Evolutionary conservation across 2,888 invertebrate species (phyloP).

Genomic region (Dolomedes plantarius): DNA sequence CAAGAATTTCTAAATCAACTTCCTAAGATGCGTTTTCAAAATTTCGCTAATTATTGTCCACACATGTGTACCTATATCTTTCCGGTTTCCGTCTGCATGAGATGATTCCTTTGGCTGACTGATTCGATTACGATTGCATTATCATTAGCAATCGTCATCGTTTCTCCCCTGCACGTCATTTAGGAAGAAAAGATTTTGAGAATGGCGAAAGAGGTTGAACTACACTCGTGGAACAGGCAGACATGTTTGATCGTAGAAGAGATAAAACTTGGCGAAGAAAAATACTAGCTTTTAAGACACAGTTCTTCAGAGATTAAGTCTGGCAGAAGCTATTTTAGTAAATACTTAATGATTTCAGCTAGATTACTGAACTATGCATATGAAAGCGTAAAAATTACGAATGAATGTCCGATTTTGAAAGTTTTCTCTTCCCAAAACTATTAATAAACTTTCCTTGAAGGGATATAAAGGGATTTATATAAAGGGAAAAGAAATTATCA

Average conservation of each 20-base stretch:
- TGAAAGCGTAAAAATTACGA: no score
- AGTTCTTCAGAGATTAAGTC: no score
- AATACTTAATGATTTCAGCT: no score
- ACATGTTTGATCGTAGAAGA: conserved; percentile 35
- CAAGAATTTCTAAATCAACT: conserved; percentile 54
- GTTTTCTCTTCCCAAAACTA: no score
- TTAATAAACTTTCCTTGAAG: no score
- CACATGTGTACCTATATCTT: conserved; percentile 41
- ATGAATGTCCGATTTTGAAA: no score
- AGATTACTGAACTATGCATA: no score
- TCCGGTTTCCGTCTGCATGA: conserved; percentile 64
- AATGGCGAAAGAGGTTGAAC: not conserved
- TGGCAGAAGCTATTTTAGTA: no score
- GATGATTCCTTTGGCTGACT: conserved; percentile 52
- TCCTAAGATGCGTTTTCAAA: conserved; percentile 48
- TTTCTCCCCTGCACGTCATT: conserved; percentile 62
- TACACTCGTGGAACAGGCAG: not conserved
- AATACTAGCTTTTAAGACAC: no score
- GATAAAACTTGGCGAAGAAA: no score
- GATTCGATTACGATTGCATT: conserved; percentile 71
- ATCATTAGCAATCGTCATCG: conserved; percentile 71
- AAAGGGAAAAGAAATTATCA: no score
- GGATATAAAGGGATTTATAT: no score
- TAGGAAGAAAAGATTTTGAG: conserved; percentile 57
- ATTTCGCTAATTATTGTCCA: conserved; percentile 68